Conservation (phyloP, 2,888 invertebrate species). For the Ceriagrion tenellum region DNA sequence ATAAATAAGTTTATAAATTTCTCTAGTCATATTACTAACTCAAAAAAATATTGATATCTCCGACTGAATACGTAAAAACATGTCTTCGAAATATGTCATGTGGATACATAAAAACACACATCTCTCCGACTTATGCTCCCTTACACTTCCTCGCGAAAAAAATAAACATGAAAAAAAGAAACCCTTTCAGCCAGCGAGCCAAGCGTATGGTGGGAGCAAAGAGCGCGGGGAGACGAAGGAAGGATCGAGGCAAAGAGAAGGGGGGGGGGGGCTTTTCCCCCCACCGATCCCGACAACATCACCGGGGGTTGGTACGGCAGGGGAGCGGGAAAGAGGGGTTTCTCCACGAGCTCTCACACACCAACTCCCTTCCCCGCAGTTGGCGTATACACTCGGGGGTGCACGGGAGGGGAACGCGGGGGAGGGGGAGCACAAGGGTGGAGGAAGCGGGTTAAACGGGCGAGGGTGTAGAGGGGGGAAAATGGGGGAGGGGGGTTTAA, state of each 20-base stretch:
- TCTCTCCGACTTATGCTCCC: background rate
- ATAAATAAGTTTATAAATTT: too few species aligned
- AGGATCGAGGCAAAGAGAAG: background rate
- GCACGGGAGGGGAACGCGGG: background rate
- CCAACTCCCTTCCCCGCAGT: background rate
- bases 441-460: background rate
- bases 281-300: background rate
- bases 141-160: background rate
- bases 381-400: background rate
- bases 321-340: background rate
- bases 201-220: conserved; percentile 36
- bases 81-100: too few species aligned
- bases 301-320: background rate
- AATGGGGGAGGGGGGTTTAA: background rate
- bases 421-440: too few species aligned
- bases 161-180: background rate
- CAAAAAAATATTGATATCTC: too few species aligned
- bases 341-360: background rate
- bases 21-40: too few species aligned
- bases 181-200: conserved; percentile 16
- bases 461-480: too few species aligned
- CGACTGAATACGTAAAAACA: too few species aligned
- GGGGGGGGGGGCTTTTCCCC: background rate
- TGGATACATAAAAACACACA: background rate
- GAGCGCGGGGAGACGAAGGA: background rate